A percentile compares a stretch with the other conserved stretches of the same genome.
phyloP scores from a whole-genome alignment of 2,888 invertebrate genomes.

The Dioctria linearis region DNA sequence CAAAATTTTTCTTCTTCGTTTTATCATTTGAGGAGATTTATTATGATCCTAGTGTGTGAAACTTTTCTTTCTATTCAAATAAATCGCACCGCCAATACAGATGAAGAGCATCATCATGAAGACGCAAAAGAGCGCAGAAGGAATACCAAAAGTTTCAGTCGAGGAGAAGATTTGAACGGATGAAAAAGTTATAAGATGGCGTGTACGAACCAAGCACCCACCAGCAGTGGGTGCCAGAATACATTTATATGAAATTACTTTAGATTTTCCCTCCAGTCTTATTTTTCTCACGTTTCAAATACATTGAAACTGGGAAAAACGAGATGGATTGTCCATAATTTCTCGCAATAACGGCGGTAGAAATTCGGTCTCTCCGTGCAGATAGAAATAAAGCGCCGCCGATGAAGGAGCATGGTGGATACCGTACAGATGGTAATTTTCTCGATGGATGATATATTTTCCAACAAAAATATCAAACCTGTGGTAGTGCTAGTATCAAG shows the following conservation, averaged over 20 bases:
- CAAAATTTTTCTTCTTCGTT: constrained; percentile 45
- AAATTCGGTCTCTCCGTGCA: constrained; percentile 30
- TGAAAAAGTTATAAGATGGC: constrained; percentile 35
- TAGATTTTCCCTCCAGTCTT: neutral
- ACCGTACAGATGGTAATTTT: neutral
- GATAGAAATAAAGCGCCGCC: constrained; percentile 17
- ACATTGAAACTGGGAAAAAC: constrained; percentile 27
- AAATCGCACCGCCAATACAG: constrained; percentile 38
- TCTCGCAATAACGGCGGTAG: constrained; percentile 12
- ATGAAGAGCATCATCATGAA: constrained; percentile 21
- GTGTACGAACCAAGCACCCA: neutral
- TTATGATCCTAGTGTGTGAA: constrained; percentile 40
- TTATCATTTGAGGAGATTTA: constrained; percentile 41
- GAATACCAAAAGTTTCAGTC: neutral
- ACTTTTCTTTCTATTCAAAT: constrained; percentile 46
- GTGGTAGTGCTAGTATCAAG: neutral
- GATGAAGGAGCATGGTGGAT: constrained; percentile 18
- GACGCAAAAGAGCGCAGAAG: constrained; percentile 32
- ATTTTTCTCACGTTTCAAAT: constrained; percentile 23
- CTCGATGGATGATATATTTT: constrained; percentile 42
- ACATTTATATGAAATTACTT: constrained; percentile 15
- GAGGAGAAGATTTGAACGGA: constrained; percentile 19
- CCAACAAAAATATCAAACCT: neutral
- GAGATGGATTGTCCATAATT: constrained; percentile 48
- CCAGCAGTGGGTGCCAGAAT: constrained; percentile 11